Evolutionary conservation across 2,797 vertebrate genomes (phyloP).

Genomic region (Labroides dimidiatus): DNA sequence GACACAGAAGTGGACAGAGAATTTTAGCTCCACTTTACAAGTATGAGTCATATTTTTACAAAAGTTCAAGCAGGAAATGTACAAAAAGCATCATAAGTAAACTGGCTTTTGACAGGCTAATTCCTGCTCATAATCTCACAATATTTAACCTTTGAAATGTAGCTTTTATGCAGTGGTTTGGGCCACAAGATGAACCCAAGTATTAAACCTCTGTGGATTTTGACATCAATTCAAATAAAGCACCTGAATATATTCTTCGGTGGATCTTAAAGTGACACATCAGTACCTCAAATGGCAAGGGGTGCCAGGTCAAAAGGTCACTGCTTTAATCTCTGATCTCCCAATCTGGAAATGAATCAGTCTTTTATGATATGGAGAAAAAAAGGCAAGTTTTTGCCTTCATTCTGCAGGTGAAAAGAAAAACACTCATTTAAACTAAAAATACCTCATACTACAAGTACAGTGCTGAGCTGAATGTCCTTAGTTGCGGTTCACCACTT

Average conservation of each 20-base stretch:
- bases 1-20: background rate
- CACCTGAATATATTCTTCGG: background rate
- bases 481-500: background rate
- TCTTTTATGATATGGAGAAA: background rate
- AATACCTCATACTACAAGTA: background rate
- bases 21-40: background rate
- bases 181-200: no score
- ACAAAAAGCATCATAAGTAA: no score
- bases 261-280: background rate
- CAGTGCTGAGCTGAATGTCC: background rate
- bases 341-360: background rate
- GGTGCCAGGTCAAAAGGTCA: background rate
- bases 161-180: no score
- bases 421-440: background rate
- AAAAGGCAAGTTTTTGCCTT: background rate
- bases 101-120: no score
- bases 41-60: no score
- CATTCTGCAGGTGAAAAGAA: background rate
- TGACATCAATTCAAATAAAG: background rate
- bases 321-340: background rate
- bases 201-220: no score
- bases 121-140: no score
- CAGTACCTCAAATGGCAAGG: slow-evolving; percentile 1
- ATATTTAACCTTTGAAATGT: no score
- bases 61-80: no score